Conservation (phyloP, 35 echinoderm and acorn worm species). For the Nesometra sesokonis region DNA sequence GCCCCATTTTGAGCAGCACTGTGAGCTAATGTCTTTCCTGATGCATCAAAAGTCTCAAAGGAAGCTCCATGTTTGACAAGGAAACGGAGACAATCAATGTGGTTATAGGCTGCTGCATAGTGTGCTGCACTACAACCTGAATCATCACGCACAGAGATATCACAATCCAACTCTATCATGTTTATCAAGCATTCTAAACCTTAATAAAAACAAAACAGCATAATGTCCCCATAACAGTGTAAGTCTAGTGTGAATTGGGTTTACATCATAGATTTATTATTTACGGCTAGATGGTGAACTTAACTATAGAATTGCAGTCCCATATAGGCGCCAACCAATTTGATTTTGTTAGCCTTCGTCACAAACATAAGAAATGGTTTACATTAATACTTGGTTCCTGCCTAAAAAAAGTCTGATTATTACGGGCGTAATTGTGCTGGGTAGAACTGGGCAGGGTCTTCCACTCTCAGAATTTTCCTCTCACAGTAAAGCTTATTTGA, state of each 20-base stretch:
- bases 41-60: constrained; percentile 29
- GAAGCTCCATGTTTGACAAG: constrained; percentile 65
- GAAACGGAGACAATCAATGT: constrained; percentile 77
- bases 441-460: too few species aligned
- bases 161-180: constrained; percentile 75
- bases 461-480: too few species aligned
- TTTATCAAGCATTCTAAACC: constrained; percentile 78
- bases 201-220: background rate
- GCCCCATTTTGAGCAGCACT: constrained; percentile 58
- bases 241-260: too few species aligned
- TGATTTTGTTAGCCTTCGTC: background rate
- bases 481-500: too few species aligned
- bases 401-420: too few species aligned
- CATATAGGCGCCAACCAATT: too few species aligned
- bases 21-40: constrained; percentile 53
- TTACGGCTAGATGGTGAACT: too few species aligned
- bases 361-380: background rate
- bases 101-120: constrained; percentile 60
- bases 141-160: constrained; percentile 38
- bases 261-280: too few species aligned
- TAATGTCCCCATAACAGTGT: background rate
- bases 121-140: constrained; percentile 54
- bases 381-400: background rate
- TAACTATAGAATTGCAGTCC: too few species aligned
- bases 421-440: too few species aligned